Conservation (phyloP, 2,113 vertebrate genomes). For the Lepus europaeus region DNA sequence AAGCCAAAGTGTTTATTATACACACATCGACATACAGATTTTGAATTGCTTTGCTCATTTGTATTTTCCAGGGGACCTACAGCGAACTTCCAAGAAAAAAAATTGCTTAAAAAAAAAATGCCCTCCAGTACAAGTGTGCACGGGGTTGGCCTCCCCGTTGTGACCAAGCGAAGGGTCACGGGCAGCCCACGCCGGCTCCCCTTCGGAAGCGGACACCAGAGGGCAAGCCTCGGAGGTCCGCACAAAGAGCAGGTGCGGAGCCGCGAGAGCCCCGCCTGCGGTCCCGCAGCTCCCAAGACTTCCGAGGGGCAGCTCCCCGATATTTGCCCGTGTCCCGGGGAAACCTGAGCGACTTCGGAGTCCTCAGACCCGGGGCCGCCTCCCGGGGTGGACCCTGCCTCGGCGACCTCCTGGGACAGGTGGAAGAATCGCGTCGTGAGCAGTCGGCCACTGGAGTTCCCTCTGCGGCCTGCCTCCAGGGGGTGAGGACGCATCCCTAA, state of each 20-base stretch:
- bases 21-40: background rate
- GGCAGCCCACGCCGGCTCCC: background rate
- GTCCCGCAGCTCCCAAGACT: background rate
- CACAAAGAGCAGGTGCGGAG: background rate
- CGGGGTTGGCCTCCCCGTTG: background rate
- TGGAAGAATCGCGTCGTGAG: background rate
- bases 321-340: background rate
- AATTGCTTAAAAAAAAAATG: background rate
- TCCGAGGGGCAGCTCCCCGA: background rate
- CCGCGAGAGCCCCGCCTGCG: rapidly evolving
- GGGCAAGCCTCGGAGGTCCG: background rate
- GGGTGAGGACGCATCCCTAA: background rate
- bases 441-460: rapidly evolving
- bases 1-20: background rate
- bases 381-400: background rate
- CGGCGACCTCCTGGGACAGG: background rate
- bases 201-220: rapidly evolving
- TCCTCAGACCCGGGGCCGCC: rapidly evolving
- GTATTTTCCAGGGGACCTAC: background rate
- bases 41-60: background rate
- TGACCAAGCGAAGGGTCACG: background rate
- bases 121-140: background rate
- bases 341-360: background rate
- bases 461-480: background rate
- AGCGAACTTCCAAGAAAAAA: background rate